Evolutionary conservation across 2,113 vertebrate genomes (phyloP).

Genomic region (Cynopterus brachyotis): DNA sequence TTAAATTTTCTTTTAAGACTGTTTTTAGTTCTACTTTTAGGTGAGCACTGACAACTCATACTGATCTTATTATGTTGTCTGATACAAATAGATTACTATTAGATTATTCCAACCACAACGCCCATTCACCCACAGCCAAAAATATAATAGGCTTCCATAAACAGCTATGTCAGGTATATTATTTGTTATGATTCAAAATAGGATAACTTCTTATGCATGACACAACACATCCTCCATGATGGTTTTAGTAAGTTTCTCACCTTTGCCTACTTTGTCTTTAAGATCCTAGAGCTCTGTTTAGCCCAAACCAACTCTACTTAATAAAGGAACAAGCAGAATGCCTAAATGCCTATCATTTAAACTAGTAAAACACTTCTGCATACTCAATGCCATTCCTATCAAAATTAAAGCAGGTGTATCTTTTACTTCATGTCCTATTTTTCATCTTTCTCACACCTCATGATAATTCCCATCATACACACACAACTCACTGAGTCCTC

Average conservation of each 20-base stretch:
- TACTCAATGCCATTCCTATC: not conserved
- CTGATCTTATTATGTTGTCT: not conserved
- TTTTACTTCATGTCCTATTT: not conserved
- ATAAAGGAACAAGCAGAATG: not conserved
- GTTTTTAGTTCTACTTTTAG: not conserved
- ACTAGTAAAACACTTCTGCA: not conserved
- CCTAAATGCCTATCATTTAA: not conserved
- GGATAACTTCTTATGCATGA: not conserved
- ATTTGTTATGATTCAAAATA: not conserved
- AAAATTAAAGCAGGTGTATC: not conserved
- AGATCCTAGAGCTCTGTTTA: not conserved
- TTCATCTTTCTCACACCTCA: not conserved
- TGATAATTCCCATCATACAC: not conserved
- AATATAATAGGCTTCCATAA: not conserved
- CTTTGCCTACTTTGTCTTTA: not conserved
- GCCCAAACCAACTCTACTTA: not conserved
- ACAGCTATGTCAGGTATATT: not conserved
- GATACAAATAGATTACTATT: not conserved
- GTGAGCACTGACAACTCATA: not conserved
- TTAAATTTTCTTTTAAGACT: not conserved
- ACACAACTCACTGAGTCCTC: not conserved
- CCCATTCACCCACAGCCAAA: not conserved
- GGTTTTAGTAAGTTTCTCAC: not conserved
- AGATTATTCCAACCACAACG: not conserved
- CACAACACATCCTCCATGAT: too few species aligned